Evolutionary conservation across 2,113 vertebrate genomes (phyloP).

Genomic region (Thinocorus orbignyianus): DNA sequence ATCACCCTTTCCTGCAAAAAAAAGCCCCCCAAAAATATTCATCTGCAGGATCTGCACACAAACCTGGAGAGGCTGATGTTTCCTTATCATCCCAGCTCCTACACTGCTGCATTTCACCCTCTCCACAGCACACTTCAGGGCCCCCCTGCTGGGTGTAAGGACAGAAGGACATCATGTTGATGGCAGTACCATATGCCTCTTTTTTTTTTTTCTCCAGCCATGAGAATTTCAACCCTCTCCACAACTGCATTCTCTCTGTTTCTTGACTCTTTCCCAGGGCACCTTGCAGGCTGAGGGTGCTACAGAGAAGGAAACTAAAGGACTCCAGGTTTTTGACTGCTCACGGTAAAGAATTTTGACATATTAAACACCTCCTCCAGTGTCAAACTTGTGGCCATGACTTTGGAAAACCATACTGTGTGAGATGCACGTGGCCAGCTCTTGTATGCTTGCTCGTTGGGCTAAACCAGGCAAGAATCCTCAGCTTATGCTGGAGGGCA

Average conservation of each 20-base stretch:
- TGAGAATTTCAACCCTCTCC: not conserved
- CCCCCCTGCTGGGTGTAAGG: not conserved
- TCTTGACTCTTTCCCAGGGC: not conserved
- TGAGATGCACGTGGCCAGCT: accelerated
- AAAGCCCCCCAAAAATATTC: not conserved
- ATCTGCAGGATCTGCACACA: not conserved
- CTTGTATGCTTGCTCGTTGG: not conserved
- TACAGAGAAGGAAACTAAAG: not conserved
- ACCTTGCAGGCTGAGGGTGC: not conserved
- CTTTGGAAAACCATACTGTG: not conserved
- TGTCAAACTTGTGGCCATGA: not conserved
- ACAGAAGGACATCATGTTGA: not conserved
- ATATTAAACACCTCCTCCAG: not conserved
- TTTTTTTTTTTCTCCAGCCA: not conserved
- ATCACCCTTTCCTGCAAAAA: not conserved
- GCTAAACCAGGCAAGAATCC: not conserved
- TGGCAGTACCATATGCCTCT: not conserved
- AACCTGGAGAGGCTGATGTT: not conserved
- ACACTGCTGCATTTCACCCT: not conserved
- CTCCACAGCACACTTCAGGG: not conserved
- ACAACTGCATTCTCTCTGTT: not conserved
- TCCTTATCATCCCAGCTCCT: not conserved
- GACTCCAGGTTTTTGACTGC: not conserved
- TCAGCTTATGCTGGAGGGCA: not conserved
- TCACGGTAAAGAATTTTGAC: not conserved